Conservation (phyloP, 2,888 invertebrate genomes). For the Apamea monoglypha region DNA sequence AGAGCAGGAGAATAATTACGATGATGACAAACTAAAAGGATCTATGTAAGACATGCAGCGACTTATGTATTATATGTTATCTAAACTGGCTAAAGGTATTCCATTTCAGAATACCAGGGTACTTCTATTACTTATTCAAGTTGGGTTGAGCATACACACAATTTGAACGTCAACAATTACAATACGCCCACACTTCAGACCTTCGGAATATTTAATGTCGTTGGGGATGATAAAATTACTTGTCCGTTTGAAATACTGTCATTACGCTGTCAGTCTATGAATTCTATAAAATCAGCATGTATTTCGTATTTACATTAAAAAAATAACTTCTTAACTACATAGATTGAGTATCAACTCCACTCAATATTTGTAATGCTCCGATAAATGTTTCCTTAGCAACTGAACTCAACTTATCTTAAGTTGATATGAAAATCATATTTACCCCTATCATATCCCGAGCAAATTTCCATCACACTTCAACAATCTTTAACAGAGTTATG, state of each 20-base stretch:
- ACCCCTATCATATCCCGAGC: neutral
- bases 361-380: neutral
- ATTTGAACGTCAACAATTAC: neutral
- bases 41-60: neutral
- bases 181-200: neutral
- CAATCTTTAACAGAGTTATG: slow-evolving; percentile 34
- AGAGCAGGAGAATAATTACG: neutral
- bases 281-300: neutral
- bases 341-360: neutral
- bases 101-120: neutral
- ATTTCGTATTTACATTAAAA: neutral
- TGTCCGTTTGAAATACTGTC: slow-evolving; percentile 4
- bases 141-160: neutral
- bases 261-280: neutral
- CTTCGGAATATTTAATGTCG: slow-evolving; percentile 10
- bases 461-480: slow-evolving; percentile 40
- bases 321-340: neutral
- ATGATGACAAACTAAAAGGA: neutral
- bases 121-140: neutral
- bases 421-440: slow-evolving; percentile 1
- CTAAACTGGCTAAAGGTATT: neutral
- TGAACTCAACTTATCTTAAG: neutral
- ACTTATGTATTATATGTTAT: neutral
- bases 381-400: neutral
- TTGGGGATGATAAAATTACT: neutral